Evolutionary conservation across 2,113 vertebrate species (phyloP), one percentile per base, ranked within the genome.

Genomic region (Oryzias melastigma): DNA sequence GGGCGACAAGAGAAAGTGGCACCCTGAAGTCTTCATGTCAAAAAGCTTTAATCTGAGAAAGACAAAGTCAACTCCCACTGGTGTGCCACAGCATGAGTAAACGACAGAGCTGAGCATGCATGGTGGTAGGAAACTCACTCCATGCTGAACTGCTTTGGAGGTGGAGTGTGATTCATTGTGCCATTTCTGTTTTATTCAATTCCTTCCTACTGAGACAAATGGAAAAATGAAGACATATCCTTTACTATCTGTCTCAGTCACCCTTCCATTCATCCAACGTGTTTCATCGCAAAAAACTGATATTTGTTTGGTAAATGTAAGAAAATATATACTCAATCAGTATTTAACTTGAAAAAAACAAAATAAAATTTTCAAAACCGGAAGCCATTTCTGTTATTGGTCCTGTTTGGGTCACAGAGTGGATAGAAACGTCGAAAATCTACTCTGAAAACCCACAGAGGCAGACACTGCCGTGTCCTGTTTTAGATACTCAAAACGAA

Each of bases 101-200:
- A 81, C 20, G 19, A 67, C 18, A 29, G 62, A 74, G 77, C 57
- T 59, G 61, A 58, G 64, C 67, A 72, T 25, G 67, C 68, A 78
- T 73, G 78, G 66, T 4, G 80, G 82, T 85, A 81, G 85, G 85
- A 90, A 89, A 89, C 68, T 62, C 24, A 73, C 70, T 88, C 82
- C 76, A 77, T 62, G 66, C 80, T 76, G 64, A 75, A 71, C 62
- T 75, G 62, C 63, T 73, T 82, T 80, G 84, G 82, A 89, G 88
- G 89, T 86, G 87, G 69, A 65, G 75, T 59, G 66, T 90, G 90
- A 91, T 84, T 90, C 89, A 91, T 78, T 69, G 57, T 74, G 68
- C 47, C 76, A 71, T 72, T 89, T 90, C 75, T 83, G 61, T 75
- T 86, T 61, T 54, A 77, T 75, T 74, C 49, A 42, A 67, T 63